Evolutionary conservation across 2,797 vertebrate genomes (phyloP).

Genomic region (Diglossa cyanea): DNA sequence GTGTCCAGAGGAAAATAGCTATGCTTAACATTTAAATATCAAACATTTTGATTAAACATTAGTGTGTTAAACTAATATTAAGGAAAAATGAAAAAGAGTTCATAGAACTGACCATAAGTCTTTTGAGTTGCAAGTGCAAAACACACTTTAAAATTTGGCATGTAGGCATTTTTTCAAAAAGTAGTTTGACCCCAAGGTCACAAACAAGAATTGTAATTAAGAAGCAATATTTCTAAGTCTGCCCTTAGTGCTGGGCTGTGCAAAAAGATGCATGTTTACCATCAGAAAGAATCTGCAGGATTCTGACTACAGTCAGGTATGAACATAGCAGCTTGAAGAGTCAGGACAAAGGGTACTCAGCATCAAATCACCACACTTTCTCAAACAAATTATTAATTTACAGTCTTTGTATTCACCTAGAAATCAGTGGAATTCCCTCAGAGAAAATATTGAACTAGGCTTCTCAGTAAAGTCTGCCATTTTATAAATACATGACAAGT

Average conservation of each 20-base stretch:
- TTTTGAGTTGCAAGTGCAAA: neutral
- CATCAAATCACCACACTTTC: neutral
- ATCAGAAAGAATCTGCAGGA: neutral
- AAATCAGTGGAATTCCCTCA: neutral
- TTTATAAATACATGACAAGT: neutral
- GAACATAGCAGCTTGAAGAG: neutral
- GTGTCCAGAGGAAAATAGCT: neutral
- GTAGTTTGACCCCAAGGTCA: neutral
- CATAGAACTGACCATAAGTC: neutral
- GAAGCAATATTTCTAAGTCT: neutral
- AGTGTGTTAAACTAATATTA: slow-evolving; percentile 12
- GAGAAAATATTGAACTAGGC: neutral
- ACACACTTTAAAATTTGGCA: neutral
- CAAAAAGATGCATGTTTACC: neutral
- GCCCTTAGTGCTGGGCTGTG: neutral
- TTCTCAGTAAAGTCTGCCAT: neutral
- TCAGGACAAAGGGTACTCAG: neutral
- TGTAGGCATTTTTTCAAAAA: neutral
- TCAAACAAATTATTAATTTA: neutral
- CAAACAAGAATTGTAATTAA: neutral
- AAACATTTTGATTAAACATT: slow-evolving; percentile 35
- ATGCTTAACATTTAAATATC: slow-evolving; percentile 52
- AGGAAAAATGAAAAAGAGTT: neutral
- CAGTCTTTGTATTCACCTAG: neutral
- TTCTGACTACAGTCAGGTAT: neutral